These are phyloP conservation scores for Pteropus rufus DNA, from an alignment of 2,797 vertebrate genomes.

Conservation along the genomic window DNA sequence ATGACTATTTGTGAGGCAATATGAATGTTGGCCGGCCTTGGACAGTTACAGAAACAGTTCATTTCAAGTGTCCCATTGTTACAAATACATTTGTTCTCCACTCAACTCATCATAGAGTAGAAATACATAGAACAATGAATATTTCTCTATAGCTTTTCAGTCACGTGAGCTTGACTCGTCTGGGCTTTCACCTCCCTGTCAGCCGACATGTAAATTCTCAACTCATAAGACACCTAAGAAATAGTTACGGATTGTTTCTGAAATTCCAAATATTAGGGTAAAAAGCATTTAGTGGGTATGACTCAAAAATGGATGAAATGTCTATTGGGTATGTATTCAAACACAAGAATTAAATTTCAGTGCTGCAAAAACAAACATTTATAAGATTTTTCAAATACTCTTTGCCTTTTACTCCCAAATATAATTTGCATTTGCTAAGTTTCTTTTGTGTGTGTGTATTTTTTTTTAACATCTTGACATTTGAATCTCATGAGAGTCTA, in stretches of 20 bases:
- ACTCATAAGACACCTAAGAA: constrained; percentile 36
- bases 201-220: constrained; percentile 27
- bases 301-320: constrained; percentile 56
- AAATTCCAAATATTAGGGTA: constrained; percentile 54
- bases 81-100: constrained; percentile 60
- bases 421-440: constrained; percentile 70
- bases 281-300: constrained; percentile 37
- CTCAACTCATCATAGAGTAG: neutral
- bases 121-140: constrained; percentile 54
- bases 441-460: constrained; percentile 57
- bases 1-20: constrained; percentile 36
- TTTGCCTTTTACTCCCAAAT: constrained; percentile 43
- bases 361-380: constrained; percentile 75
- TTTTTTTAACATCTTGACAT: constrained; percentile 63
- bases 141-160: neutral
- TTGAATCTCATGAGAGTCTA: constrained; percentile 67
- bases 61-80: constrained; percentile 45
- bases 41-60: constrained; percentile 39
- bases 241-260: constrained; percentile 13
- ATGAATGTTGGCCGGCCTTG: neutral
- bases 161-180: neutral
- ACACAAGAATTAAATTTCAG: constrained; percentile 71
- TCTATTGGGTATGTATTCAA: constrained; percentile 66
- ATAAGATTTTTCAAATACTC: constrained; percentile 69
- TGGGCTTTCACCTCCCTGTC: neutral